phyloP scores from a whole-genome alignment of 2,888 invertebrate genomes.

The Anorthoa munda region DNA sequence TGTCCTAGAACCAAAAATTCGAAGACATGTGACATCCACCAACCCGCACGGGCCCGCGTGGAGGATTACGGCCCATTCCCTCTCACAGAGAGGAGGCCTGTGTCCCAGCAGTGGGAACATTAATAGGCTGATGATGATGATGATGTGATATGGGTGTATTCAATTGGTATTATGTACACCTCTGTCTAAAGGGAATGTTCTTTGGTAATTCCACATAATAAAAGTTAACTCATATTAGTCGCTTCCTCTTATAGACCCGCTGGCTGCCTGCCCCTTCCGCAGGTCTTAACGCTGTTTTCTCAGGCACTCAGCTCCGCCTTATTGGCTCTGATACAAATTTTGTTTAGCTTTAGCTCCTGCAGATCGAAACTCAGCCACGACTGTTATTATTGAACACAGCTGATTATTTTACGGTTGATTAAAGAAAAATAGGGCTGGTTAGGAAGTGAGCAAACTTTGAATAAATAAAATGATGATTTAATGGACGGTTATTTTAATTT shows the following conservation, averaged over 20 bases:
- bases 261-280: slow-evolving; percentile 48
- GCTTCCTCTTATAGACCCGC: slow-evolving; percentile 35
- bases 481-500: slow-evolving; percentile 23
- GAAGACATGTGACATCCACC: too few relatives aligned
- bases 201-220: background rate
- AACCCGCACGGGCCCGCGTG: too few relatives aligned
- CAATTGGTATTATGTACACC: too few relatives aligned
- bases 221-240: background rate
- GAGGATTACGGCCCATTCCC: too few relatives aligned
- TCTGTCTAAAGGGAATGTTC: too few relatives aligned
- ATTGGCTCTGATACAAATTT: slow-evolving; percentile 75
- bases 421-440: slow-evolving; percentile 44
- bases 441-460: slow-evolving; percentile 35
- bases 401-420: slow-evolving; percentile 54
- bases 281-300: slow-evolving; percentile 79
- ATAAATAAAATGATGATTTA: slow-evolving; percentile 33
- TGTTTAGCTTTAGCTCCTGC: slow-evolving; percentile 71
- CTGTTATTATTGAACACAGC: slow-evolving; percentile 41
- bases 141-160: too few relatives aligned
- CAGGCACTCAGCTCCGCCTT: slow-evolving; percentile 74
- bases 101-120: too few relatives aligned
- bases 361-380: slow-evolving; percentile 49
- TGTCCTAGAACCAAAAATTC: too few relatives aligned
- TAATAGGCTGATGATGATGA: too few relatives aligned
- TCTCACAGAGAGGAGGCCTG: too few relatives aligned